These are phyloP conservation scores for Vulpes ferrilata DNA, from an alignment of 2,113 vertebrate genomes.

Conservation along the genomic window DNA sequence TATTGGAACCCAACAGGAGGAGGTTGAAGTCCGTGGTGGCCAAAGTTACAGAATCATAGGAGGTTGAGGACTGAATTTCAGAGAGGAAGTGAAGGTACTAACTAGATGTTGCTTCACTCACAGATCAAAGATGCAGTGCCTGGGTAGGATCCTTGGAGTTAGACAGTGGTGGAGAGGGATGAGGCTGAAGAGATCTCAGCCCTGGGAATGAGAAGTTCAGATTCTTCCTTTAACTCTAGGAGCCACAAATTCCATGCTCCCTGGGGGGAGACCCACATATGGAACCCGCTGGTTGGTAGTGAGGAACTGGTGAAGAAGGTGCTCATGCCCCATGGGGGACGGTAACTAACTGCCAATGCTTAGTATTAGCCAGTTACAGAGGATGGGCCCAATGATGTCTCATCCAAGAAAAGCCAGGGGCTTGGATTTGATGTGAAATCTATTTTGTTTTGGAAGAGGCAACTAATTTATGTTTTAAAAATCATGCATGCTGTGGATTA, in stretches of 20 bases:
- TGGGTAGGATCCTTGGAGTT: not conserved
- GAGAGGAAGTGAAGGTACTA: not conserved
- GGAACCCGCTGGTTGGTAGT: not conserved
- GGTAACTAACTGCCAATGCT: not conserved
- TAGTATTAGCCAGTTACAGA: too few species aligned
- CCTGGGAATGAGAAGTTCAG: not conserved
- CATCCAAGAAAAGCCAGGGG: not conserved
- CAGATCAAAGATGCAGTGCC: not conserved
- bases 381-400: not conserved
- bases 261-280: not conserved
- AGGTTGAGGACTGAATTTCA: not conserved
- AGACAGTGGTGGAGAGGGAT: not conserved
- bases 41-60: not conserved
- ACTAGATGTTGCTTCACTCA: not conserved
- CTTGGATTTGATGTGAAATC: not conserved
- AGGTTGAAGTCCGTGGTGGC: not conserved
- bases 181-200: not conserved
- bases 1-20: not conserved
- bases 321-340: not conserved
- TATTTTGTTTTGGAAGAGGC: not conserved
- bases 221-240: not conserved
- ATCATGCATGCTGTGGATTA: not conserved
- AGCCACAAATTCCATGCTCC: not conserved
- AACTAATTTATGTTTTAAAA: not conserved
- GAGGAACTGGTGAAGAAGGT: not conserved